phyloP scores from a whole-genome alignment of 1,140 invertebrate genomes.

The Saxidomus purpurata region DNA sequence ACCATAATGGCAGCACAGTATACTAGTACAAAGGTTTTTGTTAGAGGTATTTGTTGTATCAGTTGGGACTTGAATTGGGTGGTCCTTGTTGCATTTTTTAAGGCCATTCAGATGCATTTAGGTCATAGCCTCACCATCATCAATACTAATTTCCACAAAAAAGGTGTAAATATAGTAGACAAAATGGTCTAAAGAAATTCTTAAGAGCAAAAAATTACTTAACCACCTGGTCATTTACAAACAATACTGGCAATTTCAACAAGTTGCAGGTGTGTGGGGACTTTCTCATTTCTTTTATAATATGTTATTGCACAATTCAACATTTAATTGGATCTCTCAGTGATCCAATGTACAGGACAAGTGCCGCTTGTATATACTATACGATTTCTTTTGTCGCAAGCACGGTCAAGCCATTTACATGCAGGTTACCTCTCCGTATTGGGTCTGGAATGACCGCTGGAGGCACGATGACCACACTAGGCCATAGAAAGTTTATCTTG shows the following conservation, averaged over 20 bases:
- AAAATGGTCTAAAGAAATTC: no score
- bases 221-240: not conserved
- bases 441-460: not conserved
- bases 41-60: no score
- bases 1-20: no score
- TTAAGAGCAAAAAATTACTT: no score
- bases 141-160: no score
- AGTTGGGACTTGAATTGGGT: no score
- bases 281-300: not conserved
- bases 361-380: not conserved
- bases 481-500: not conserved
- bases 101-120: no score
- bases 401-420: constrained; percentile 4
- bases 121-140: no score
- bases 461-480: not conserved
- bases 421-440: not conserved
- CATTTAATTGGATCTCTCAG: not conserved
- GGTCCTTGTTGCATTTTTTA: no score
- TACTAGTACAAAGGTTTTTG: no score
- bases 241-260: not conserved
- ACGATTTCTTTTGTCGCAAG: not conserved
- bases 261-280: not conserved
- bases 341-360: not conserved
- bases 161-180: no score
- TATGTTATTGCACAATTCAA: constrained; percentile 7